Percentiles rank a stretch among this genome's conserved stretches.
Evolutionary conservation across 2,113 vertebrate species (phyloP).

Genomic region (Odocoileus hemionus): DNA sequence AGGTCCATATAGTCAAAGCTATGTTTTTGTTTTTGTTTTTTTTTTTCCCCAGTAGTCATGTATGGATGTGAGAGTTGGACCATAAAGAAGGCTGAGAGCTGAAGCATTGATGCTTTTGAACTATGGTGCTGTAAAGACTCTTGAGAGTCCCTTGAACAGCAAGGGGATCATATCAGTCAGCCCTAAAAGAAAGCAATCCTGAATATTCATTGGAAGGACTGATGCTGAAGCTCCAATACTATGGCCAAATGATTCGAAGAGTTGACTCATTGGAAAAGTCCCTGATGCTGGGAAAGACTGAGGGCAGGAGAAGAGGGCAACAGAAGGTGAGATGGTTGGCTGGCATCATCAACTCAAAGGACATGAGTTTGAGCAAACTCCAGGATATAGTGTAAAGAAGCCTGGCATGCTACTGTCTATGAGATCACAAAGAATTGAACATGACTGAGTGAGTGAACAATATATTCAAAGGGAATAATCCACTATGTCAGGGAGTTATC

Average conservation of each 20-base stretch:
- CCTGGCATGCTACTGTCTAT: background rate
- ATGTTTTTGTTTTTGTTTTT: background rate
- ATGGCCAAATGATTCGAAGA: background rate
- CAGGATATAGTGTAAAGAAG: background rate
- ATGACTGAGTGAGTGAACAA: background rate
- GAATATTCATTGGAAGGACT: background rate
- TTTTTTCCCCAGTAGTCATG: background rate
- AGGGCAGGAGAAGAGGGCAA: background rate
- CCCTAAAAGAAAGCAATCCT: background rate
- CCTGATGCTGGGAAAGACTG: background rate
- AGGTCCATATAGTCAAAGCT: background rate
- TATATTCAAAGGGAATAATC: background rate
- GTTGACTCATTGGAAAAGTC: background rate
- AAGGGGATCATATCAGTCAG: background rate
- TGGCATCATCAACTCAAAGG: background rate
- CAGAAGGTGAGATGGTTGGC: background rate
- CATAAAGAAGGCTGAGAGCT: background rate
- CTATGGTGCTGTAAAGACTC: background rate
- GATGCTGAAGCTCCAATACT: background rate
- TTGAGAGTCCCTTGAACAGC: background rate
- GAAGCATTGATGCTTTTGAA: background rate
- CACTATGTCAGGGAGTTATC: background rate
- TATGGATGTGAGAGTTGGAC: background rate
- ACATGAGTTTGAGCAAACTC: background rate
- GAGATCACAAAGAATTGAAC: background rate